phyloP scores from a whole-genome alignment of 1,140 invertebrate species.

The Brachionus sp. region DNA sequence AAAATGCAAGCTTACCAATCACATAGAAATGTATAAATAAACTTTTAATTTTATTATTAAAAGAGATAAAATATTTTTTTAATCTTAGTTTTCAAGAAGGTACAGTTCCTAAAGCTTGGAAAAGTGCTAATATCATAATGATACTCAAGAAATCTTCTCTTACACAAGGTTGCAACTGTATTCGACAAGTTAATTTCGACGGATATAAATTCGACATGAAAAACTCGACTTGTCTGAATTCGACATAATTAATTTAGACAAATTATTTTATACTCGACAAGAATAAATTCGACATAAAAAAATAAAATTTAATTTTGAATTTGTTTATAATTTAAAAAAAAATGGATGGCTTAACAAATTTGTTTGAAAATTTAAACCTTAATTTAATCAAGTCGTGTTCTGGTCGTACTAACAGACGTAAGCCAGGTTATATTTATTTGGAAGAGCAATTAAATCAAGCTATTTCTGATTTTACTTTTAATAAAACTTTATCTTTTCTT shows the following conservation, averaged over 20 bases:
- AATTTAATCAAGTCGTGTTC: background rate
- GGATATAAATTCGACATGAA: too few relatives aligned
- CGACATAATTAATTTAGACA: background rate
- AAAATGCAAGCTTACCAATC: too few relatives aligned
- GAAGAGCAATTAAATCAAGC: background rate
- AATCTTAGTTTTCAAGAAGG: too few relatives aligned
- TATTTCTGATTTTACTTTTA: background rate
- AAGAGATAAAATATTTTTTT: too few relatives aligned
- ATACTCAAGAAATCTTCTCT: too few relatives aligned
- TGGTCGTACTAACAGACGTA: background rate
- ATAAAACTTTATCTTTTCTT: background rate
- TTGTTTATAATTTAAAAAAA: background rate
- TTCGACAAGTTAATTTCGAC: background rate
- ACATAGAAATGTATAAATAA: too few relatives aligned
- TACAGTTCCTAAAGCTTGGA: too few relatives aligned
- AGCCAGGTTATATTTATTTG: background rate
- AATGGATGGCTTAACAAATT: background rate
- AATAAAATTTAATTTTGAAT: background rate
- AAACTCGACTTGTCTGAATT: background rate
- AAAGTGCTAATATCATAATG: too few relatives aligned
- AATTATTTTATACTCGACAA: background rate
- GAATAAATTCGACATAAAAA: background rate
- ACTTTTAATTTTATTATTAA: too few relatives aligned
- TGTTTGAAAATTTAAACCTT: background rate
- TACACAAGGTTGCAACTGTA: background rate